Evolutionary conservation across 2,888 invertebrate species (phyloP).

Genomic region (Tromatobia lineatoria): DNA sequence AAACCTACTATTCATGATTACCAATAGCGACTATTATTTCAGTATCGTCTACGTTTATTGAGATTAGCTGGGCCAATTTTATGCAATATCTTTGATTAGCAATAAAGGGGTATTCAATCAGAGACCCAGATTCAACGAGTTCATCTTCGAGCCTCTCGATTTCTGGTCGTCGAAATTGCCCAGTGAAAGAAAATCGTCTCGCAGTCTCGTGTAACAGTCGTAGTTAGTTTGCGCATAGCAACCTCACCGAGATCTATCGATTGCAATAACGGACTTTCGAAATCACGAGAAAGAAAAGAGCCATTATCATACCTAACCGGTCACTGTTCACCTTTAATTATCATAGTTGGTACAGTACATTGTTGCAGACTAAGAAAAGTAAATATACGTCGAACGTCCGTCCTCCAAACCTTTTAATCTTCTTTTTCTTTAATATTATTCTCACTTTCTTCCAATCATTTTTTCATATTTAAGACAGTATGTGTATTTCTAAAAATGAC

Average conservation of each 20-base stretch:
- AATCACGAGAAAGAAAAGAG: slow-evolving; percentile 46
- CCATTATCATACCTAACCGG: slow-evolving; percentile 62
- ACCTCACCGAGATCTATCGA: slow-evolving; percentile 39
- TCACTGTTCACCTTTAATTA: slow-evolving; percentile 59
- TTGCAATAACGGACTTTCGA: slow-evolving; percentile 60
- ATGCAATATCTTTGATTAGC: background rate
- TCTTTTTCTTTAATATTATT: slow-evolving; percentile 10
- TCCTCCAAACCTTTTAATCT: background rate
- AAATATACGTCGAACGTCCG: background rate
- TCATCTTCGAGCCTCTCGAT: background rate
- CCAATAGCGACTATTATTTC: no score
- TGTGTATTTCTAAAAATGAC: background rate
- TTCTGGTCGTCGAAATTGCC: background rate
- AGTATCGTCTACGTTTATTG: no score
- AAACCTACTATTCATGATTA: no score
- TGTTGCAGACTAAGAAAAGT: background rate
- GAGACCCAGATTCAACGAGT: background rate
- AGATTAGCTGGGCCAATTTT: no score
- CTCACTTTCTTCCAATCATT: slow-evolving; percentile 23
- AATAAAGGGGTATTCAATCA: slow-evolving; percentile 11
- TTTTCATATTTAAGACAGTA: slow-evolving; percentile 8
- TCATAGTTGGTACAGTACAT: slow-evolving; percentile 41
- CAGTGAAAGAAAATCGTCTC: slow-evolving; percentile 6
- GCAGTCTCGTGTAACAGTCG: background rate
- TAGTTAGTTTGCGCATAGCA: background rate